Evolutionary conservation across 2,888 invertebrate species (phyloP), one percentile per base, ranked within the genome.

Genomic region (Arge pagana): DNA sequence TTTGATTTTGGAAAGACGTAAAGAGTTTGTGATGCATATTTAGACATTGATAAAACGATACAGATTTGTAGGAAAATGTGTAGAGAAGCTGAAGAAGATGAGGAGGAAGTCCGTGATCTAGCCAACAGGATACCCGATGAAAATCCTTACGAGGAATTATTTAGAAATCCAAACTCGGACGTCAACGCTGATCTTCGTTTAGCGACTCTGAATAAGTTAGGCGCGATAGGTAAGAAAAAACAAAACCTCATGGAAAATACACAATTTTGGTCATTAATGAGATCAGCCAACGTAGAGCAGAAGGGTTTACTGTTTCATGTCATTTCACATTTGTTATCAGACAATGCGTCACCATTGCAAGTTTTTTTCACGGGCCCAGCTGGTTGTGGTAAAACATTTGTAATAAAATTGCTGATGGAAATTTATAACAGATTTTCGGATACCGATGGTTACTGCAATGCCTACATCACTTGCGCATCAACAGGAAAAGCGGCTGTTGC

Each of bases 331-430:
- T 19, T 37, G 2, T 10, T 19, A 37, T n/a, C 15, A 3, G 18
- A 59, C 54, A 41, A 31, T 28, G 6, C n/a, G 23, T n/a, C 40
- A 19, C 56, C 60, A 11, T 42, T 62, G 11, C 57, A 57, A 53
- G 45, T 62, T n/a, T 59, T 59, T 40, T 61, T 66, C 5, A 65
- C 64, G 13, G 65, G 66, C 6, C 64, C 66, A 33, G 66, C 68
- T 36, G 67, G 68, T n/a, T 57, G 59, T 50, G 67, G 67, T 2
- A 70, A 72, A 65, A 64, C 71, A 11, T 75, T 71, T 48, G 60
- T 70, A 8, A 73, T 77, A 6, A 71, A 71, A 65, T 57, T 70
- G 0, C 36, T 78, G 0, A 74, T 74, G 72, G 76, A 76, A 64
- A 77, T 71, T 52, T 74, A 74, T 43, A 77, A 77, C 52, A 49